phyloP scores from a whole-genome alignment of 2,113 vertebrate genomes.

The Pangasianodon gigas region DNA sequence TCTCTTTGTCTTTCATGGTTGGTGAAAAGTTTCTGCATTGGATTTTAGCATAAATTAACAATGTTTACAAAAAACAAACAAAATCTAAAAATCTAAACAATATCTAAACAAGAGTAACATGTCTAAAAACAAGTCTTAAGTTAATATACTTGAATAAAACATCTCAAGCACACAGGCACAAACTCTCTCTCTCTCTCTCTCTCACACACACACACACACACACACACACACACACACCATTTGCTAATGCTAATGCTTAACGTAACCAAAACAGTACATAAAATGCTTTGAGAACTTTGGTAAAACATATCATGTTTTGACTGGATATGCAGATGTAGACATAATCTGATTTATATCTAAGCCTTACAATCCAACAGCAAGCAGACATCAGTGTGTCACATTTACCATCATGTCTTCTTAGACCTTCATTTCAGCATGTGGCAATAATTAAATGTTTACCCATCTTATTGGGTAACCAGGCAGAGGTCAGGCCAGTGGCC shows the following conservation, averaged over 20 bases:
- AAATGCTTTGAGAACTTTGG: conserved; percentile 38
- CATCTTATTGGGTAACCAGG: conserved; percentile 65
- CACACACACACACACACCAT: background rate
- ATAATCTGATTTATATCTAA: conserved; percentile 20
- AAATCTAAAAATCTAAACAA: background rate
- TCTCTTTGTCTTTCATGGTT: background rate
- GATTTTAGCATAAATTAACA: conserved; percentile 14
- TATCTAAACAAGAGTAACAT: conserved; percentile 22
- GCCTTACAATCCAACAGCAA: conserved; percentile 19
- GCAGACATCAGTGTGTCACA: conserved; percentile 54
- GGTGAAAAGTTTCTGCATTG: background rate
- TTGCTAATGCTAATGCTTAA: conserved; percentile 16
- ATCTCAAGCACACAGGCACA: background rate
- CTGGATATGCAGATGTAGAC: conserved; percentile 6
- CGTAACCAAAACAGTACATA: conserved; percentile 40
- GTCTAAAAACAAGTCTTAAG: conserved; percentile 30
- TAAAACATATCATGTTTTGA: background rate
- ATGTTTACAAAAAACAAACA: background rate
- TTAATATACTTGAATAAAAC: conserved; percentile 27
- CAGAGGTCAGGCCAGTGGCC: conserved; percentile 65
- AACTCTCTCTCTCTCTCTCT: background rate
- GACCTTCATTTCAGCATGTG: conserved; percentile 72
- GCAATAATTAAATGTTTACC: conserved; percentile 79
- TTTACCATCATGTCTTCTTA: conserved; percentile 57
- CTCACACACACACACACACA: conserved; percentile 19